Evolutionary conservation across 2,888 invertebrate species (phyloP), one percentile per base, ranked within the genome.

Genomic region (Pheosia tremula): DNA sequence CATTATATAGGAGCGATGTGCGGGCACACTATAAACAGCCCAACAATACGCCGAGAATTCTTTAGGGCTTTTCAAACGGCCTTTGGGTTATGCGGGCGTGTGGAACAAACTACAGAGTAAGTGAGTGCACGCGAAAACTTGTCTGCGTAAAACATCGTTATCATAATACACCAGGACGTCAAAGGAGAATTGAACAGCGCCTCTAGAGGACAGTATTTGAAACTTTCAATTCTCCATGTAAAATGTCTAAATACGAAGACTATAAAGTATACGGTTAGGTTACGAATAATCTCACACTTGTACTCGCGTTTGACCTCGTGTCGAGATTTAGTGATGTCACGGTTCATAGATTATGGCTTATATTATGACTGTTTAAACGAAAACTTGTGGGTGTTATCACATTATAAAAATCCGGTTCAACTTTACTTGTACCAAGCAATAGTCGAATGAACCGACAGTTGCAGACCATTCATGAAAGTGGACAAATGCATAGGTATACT

Each of bases 1-100:
- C 58, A 54, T 59, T 68, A 69, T 58, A 54, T 57, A 57, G 56
- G 56, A 63, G 39, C 58, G 68, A 62, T 61, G 72, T 65, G 58
- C 60, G 55, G 59, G 56, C 56, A 43, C 59, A 13, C 13, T 58
- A 59, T 58, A 63, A 68, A 60, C 50, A 53, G 36, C 52, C 55
- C 11, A 47, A 62, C 62, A 62, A 54, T 59, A 61, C 38, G 13
- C 49, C n/a, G 38, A 39, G 24, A 41, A 36, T 60, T 50, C 55
- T 61, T 10, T 47, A n/a, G 47, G 36, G 49, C 53, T 62, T 63
- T 62, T 52, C 36, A 63, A 60, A 61, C 39, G 24, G 7, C 3
- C 24, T 50, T 50, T 8, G 7, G 50, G 50, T 50, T 50, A 10
- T 24, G 11, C n/a, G n/a, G 24, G 50, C 50, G 8, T 50, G 24